phyloP scores from a whole-genome alignment of 2,888 invertebrate species.

The Acronicta aceris region DNA sequence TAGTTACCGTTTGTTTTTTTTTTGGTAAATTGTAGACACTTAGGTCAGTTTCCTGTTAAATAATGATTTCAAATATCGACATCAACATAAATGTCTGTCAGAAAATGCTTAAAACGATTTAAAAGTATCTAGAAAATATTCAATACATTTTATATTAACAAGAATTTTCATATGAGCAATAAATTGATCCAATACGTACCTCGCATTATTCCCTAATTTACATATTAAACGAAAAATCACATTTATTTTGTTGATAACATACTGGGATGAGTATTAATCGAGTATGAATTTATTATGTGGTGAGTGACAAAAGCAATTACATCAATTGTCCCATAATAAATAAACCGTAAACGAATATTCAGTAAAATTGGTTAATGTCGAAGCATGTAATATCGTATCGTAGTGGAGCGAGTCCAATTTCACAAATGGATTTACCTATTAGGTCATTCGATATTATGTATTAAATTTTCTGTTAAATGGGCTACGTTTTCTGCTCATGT shows the following conservation, averaged over 20 bases:
- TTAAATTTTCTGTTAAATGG: too few relatives aligned
- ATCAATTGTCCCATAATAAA: slow-evolving; percentile 33
- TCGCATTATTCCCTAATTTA: slow-evolving; percentile 40
- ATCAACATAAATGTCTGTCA: too few relatives aligned
- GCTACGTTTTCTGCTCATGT: too few relatives aligned
- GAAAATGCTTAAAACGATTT: too few relatives aligned
- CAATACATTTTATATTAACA: neutral
- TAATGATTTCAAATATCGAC: too few relatives aligned
- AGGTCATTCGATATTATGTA: too few relatives aligned
- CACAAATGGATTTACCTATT: neutral
- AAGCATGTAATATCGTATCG: slow-evolving; percentile 2
- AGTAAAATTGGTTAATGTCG: neutral
- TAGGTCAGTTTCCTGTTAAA: too few relatives aligned
- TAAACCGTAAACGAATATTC: slow-evolving; percentile 17
- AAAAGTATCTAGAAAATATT: slow-evolving; percentile 2
- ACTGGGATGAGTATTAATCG: slow-evolving; percentile 39
- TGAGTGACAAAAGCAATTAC: slow-evolving; percentile 33
- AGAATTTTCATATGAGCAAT: slow-evolving; percentile 6
- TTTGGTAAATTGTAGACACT: too few relatives aligned
- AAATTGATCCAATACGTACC: slow-evolving; percentile 19
- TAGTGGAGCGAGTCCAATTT: slow-evolving; percentile 6
- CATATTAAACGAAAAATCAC: slow-evolving; percentile 53
- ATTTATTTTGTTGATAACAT: slow-evolving; percentile 33
- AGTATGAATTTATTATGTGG: slow-evolving; percentile 43
- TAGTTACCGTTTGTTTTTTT: too few relatives aligned